Conservation (phyloP, 2,113 vertebrate genomes). For the Tachysurus vachellii region DNA sequence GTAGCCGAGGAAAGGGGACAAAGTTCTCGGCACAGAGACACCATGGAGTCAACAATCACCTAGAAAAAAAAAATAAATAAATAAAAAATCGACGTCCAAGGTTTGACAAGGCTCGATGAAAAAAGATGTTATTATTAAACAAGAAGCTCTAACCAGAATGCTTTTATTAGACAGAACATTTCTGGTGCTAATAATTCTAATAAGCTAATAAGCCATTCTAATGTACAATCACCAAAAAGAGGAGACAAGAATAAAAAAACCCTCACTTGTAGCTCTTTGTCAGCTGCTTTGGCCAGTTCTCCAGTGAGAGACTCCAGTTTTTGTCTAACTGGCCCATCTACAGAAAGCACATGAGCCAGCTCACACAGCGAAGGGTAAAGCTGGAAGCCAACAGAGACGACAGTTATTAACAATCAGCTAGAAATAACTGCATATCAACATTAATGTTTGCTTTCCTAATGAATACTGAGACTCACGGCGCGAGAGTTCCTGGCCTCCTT, state of each 20-base stretch:
- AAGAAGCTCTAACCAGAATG: neutral
- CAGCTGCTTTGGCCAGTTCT: conserved; percentile 88
- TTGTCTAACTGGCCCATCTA: conserved; percentile 84
- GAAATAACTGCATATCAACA: neutral
- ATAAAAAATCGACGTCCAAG: neutral
- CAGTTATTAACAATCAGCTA: neutral
- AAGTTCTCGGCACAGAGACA: conserved; percentile 83
- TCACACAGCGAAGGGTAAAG: conserved; percentile 89
- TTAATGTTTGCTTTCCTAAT: neutral
- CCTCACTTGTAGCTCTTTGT: conserved; percentile 86
- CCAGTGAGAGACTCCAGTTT: conserved; percentile 83
- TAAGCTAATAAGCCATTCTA: too few species aligned
- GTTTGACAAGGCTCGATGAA: neutral
- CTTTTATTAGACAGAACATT: neutral
- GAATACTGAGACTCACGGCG: conserved; percentile 73
- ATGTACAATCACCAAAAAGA: neutral
- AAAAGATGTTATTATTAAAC: neutral
- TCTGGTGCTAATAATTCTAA: neutral
- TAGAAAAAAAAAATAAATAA: conserved; percentile 38
- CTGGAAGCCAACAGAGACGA: conserved; percentile 58
- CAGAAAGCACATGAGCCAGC: conserved; percentile 84
- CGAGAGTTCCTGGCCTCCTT: conserved; percentile 87
- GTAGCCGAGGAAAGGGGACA: conserved; percentile 82
- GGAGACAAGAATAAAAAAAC: neutral
- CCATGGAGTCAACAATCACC: conserved; percentile 91